These are phyloP conservation scores for Caenorhabditis virilis DNA, from an alignment of 2,888 invertebrate genomes.

Conservation along the genomic window DNA sequence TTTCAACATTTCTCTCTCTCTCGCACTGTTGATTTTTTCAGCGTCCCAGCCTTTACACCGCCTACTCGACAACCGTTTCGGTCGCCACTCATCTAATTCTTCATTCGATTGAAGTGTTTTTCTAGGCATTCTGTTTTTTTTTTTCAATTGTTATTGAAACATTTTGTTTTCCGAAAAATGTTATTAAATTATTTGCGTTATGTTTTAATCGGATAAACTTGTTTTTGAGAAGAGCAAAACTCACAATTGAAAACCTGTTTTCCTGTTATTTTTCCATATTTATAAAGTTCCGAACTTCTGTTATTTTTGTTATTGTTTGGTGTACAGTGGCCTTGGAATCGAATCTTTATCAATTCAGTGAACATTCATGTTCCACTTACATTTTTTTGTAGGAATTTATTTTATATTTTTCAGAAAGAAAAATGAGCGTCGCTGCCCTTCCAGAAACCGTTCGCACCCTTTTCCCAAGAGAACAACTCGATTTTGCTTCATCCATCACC, in stretches of 20 bases:
- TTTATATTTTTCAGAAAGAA: slow-evolving; percentile 1
- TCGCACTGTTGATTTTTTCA: slow-evolving; percentile 4
- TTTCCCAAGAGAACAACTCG: slow-evolving; percentile 49
- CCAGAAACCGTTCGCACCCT: slow-evolving; percentile 34
- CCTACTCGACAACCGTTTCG: slow-evolving; percentile 19
- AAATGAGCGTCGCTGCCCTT: slow-evolving; percentile 34
- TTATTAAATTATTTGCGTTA: slow-evolving; percentile 1
- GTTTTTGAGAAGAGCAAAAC: too few relatives aligned
- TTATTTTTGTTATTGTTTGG: too few relatives aligned
- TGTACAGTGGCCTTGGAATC: too few relatives aligned
- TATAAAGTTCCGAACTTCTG: not conserved
- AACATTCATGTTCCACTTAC: too few relatives aligned
- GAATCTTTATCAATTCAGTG: too few relatives aligned
- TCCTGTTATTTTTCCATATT: too few relatives aligned
- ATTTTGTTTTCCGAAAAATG: not conserved
- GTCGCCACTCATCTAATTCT: slow-evolving; percentile 18
- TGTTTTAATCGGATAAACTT: not conserved
- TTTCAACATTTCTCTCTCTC: too few relatives aligned
- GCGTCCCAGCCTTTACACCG: slow-evolving; percentile 16
- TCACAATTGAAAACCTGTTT: too few relatives aligned
- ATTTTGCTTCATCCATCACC: slow-evolving; percentile 41
- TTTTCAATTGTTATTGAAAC: not conserved
- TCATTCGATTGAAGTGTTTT: slow-evolving; percentile 22
- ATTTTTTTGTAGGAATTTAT: too few relatives aligned
- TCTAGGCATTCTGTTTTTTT: not conserved